Conservation (phyloP, 1,140 invertebrate genomes). For the Diabrotica undecimpunctata region DNA sequence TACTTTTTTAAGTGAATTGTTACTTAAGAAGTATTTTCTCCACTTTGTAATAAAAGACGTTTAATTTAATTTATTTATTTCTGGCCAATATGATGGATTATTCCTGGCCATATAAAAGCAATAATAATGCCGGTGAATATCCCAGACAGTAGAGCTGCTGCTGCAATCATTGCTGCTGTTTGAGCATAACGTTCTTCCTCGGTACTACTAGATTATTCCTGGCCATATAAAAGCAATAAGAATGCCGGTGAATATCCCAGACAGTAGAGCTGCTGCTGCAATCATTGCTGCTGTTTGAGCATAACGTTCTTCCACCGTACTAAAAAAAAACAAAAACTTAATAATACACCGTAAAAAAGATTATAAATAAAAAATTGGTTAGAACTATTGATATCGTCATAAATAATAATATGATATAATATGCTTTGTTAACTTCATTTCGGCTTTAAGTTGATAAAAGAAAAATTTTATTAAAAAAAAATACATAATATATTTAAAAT, state of each 20-base stretch:
- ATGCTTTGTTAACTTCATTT: too few relatives aligned
- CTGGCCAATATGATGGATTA: constrained; percentile 49
- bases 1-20: too few relatives aligned
- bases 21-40: too few relatives aligned
- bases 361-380: too few relatives aligned
- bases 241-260: constrained; percentile 84
- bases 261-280: constrained; percentile 83
- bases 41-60: too few relatives aligned
- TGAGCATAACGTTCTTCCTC: constrained; percentile 80
- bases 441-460: too few relatives aligned
- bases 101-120: constrained; percentile 64
- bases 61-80: too few relatives aligned
- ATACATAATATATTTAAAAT: too few relatives aligned
- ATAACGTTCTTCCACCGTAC: constrained; percentile 77
- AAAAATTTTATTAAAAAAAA: too few relatives aligned
- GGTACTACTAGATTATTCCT: constrained; percentile 66
- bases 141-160: constrained; percentile 84
- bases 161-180: constrained; percentile 92
- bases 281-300: constrained; percentile 92
- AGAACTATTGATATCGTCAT: too few relatives aligned
- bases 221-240: constrained; percentile 71
- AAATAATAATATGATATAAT: too few relatives aligned
- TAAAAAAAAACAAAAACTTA: constrained; percentile 51
- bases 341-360: background rate
- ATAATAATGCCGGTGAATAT: constrained; percentile 81